Base-by-base conservation (phyloP, 1,140 invertebrate genomes). In the Ctenoplectra terminalis region DNA sequence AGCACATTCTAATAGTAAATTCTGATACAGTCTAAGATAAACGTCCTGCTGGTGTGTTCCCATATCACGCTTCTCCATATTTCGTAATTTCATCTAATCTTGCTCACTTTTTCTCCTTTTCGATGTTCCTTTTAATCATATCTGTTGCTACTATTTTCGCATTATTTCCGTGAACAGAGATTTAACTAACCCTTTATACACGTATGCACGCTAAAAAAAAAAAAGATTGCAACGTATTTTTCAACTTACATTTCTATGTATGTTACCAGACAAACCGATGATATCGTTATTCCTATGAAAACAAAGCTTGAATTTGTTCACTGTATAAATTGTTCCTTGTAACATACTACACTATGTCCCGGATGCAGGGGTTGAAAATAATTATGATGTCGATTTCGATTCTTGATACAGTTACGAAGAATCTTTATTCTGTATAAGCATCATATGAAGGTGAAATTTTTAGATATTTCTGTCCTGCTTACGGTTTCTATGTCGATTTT, bases 31-130 rank as follows among this genome's bases (percentile, higher is more conserved):
- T 80, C 70, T 83, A 85, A 74, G 52, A 87, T 86, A 86, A 89
- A 86, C 86, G 84, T 90, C 74, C 88, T 90, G 84, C 87, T 87
- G 87, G 76, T 92, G 89, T 91, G 82, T 89, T 85, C 77, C 88
- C 88, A 6, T 90, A 78, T 83, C 86, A 84, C 82, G 82, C 87
- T 89, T 91, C 50, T 86, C 74, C 85, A 56, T 83, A n/a, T 87
- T 83, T 88, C 67, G 76, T 87, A 84, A 87, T 81, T 79, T 87
- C 20, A 26, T 75, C 54, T 73, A 60, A 74, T 43, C 61, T 87
- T 74, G 26, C 40, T 84, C 81, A 80, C 67, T 81, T 74, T 78
- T 34, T 56, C 46, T 76, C 37, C 64, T 61, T 63, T 71, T 87
- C 46, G 82, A 17, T 82, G 23, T 69, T 72, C 81, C 54, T 86